phyloP scores from a whole-genome alignment of 2,797 vertebrate genomes.

The Lagodon rhomboides region DNA sequence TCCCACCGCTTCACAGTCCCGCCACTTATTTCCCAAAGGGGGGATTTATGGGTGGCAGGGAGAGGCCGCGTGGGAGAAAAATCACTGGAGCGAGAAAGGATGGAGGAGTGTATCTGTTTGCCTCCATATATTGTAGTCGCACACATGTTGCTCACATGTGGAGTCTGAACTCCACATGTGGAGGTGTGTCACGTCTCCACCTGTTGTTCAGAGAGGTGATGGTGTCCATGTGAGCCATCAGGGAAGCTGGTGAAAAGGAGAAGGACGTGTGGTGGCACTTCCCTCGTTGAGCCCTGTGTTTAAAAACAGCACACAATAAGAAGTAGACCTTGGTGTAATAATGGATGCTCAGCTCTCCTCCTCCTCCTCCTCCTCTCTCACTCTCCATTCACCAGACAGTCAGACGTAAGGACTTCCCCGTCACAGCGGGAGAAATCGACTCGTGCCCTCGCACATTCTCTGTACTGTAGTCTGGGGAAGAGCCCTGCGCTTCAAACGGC shows the following conservation, averaged over 20 bases:
- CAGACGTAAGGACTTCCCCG: slow-evolving; percentile 35
- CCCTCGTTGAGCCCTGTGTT: slow-evolving; percentile 26
- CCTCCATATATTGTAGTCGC: neutral
- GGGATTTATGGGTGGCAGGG: slow-evolving; percentile 47
- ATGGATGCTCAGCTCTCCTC: slow-evolving; percentile 16
- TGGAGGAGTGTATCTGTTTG: neutral
- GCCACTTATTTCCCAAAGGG: slow-evolving; percentile 47
- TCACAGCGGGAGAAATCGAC: slow-evolving; percentile 48
- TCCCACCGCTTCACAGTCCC: slow-evolving; percentile 38
- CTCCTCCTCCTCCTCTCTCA: neutral
- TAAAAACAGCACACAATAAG: slow-evolving; percentile 33
- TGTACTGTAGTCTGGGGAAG: slow-evolving; percentile 48
- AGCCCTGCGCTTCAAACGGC: slow-evolving; percentile 37
- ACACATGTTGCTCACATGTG: slow-evolving; percentile 25
- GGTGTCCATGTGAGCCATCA: neutral
- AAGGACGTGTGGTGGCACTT: slow-evolving; percentile 16
- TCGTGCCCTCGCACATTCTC: slow-evolving; percentile 48
- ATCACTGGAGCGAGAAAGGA: slow-evolving; percentile 10
- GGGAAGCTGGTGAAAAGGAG: neutral
- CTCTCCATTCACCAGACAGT: slow-evolving; percentile 35
- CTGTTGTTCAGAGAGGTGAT: slow-evolving; percentile 1
- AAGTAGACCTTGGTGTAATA: slow-evolving; percentile 36
- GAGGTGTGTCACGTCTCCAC: slow-evolving; percentile 27
- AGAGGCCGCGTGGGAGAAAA: slow-evolving; percentile 26
- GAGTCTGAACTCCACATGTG: neutral